Evolutionary conservation across 2,888 invertebrate genomes (phyloP).

Genomic region (Lacanobia wlatinum): DNA sequence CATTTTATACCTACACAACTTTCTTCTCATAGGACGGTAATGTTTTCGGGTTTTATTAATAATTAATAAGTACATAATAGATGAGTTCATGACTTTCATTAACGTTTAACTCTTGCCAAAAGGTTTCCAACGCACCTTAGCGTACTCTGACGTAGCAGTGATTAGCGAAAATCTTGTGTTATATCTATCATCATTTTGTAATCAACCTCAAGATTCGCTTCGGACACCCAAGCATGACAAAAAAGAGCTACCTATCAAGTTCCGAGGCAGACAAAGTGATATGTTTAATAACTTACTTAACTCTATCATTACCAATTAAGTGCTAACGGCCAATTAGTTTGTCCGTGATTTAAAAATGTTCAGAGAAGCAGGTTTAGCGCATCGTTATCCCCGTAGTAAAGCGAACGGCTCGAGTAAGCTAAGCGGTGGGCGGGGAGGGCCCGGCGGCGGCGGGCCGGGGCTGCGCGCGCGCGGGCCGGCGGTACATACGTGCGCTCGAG

Average conservation of each 20-base stretch:
- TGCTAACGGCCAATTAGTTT: slow-evolving; percentile 59
- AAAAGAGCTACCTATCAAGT: slow-evolving; percentile 35
- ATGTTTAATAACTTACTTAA: slow-evolving; percentile 63
- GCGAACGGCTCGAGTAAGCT: slow-evolving; percentile 73
- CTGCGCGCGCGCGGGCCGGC: slow-evolving; percentile 53
- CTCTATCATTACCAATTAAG: slow-evolving; percentile 62
- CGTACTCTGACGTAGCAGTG: background rate
- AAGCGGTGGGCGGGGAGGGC: slow-evolving; percentile 76
- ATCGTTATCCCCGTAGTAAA: slow-evolving; percentile 64
- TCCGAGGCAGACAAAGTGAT: slow-evolving; percentile 36
- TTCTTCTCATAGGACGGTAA: too few relatives aligned
- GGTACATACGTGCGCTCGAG: slow-evolving; percentile 52
- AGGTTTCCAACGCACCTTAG: background rate
- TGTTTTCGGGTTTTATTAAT: too few relatives aligned
- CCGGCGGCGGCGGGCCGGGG: slow-evolving; percentile 26
- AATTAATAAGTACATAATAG: too few relatives aligned
- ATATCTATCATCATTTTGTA: too few relatives aligned
- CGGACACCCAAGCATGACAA: slow-evolving; percentile 13
- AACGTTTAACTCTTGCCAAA: background rate
- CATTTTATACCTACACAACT: too few relatives aligned
- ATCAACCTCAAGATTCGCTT: background rate
- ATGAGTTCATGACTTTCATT: too few relatives aligned
- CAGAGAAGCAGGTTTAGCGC: slow-evolving; percentile 64
- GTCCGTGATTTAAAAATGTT: slow-evolving; percentile 62
- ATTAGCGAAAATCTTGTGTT: background rate